Evolutionary conservation across 1,140 invertebrate species (phyloP).

Genomic region (Agrypnia vestita): DNA sequence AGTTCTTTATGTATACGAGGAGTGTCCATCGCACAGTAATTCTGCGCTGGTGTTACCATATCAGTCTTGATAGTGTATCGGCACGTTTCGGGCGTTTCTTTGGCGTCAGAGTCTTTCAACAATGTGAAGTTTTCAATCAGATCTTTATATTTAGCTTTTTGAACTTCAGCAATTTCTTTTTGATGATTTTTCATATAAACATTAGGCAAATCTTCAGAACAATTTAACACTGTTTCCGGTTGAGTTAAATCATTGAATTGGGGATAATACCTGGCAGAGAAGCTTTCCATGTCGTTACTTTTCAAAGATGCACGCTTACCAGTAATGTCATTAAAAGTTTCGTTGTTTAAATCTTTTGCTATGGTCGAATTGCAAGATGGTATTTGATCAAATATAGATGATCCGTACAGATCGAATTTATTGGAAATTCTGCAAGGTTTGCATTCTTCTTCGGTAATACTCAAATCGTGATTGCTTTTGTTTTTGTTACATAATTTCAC

Average conservation of each 20-base stretch:
- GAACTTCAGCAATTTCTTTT: neutral
- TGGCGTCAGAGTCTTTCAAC: neutral
- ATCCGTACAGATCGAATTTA: conserved; percentile 62
- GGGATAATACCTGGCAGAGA: too few species aligned
- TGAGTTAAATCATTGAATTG: neutral
- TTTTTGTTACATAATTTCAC: neutral
- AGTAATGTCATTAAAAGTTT: too few species aligned
- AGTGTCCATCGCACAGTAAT: conserved; percentile 72
- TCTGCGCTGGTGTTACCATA: conserved; percentile 72
- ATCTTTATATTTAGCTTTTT: neutral
- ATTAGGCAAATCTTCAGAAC: neutral
- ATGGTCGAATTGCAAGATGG: conserved; percentile 36
- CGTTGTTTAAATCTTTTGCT: neutral
- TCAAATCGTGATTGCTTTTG: neutral
- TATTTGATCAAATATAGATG: conserved; percentile 63
- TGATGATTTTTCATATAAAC: neutral
- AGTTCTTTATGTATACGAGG: conserved; percentile 72
- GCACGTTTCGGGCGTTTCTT: conserved; percentile 62
- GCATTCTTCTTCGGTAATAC: neutral
- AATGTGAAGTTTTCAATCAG: neutral
- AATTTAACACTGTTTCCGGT: neutral
- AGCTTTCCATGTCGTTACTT: too few species aligned
- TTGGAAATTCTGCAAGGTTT: conserved; percentile 10
- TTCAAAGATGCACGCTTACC: too few species aligned
- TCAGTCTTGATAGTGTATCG: conserved; percentile 71